Percentiles rank a stretch among this genome's conserved stretches.
Conservation (phyloP, 2,888 invertebrate genomes). For the Euphydryas editha region DNA sequence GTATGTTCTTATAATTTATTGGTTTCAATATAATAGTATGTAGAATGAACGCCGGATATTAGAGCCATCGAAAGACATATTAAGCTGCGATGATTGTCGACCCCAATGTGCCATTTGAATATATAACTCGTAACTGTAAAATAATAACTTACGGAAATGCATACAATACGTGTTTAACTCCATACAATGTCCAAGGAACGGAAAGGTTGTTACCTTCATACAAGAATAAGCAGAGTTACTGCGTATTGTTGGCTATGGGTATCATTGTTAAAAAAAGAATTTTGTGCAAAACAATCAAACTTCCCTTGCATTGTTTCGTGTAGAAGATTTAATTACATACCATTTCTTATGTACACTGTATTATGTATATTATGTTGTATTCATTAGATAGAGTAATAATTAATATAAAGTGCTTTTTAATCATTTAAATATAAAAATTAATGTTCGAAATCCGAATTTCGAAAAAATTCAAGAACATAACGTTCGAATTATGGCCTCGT, state of each 20-base stretch:
- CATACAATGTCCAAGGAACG: slow-evolving; percentile 19
- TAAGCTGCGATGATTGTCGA: background rate
- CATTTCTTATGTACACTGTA: slow-evolving; percentile 42
- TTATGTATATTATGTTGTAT: too few species aligned
- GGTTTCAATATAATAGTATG: background rate
- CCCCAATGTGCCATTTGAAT: slow-evolving; percentile 10
- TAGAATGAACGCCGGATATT: slow-evolving; percentile 14
- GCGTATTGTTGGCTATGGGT: slow-evolving; percentile 57
- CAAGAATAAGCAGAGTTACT: slow-evolving; percentile 47
- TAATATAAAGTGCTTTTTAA: background rate
- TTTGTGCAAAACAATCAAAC: slow-evolving; percentile 47
- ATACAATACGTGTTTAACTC: slow-evolving; percentile 11
- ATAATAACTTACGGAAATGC: slow-evolving; percentile 14
- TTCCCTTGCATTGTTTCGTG: slow-evolving; percentile 60
- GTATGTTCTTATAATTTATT: background rate
- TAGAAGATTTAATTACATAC: slow-evolving; percentile 49
- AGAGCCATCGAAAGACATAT: background rate
- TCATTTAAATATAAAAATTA: background rate
- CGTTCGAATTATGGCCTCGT: slow-evolving; percentile 23
- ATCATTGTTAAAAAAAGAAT: slow-evolving; percentile 55
- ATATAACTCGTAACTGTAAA: slow-evolving; percentile 13
- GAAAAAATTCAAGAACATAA: slow-evolving; percentile 20
- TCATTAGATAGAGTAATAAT: background rate
- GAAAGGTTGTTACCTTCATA: too few species aligned
- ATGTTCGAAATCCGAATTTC: background rate